Evolutionary conservation across 2,888 invertebrate genomes (phyloP).

Genomic region (Melanostoma scalare): DNA sequence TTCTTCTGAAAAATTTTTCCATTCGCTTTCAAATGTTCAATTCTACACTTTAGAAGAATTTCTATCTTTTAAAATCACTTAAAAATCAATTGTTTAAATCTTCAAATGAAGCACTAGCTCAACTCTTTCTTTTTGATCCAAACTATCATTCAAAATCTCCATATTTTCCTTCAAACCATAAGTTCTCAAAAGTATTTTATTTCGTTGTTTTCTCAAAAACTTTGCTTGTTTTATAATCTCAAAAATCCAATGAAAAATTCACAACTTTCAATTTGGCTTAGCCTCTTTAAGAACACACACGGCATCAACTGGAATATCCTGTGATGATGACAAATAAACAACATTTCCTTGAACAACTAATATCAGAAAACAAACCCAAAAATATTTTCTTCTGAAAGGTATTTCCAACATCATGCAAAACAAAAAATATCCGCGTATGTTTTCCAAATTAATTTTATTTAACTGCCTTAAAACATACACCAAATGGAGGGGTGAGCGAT

Average conservation of each 20-base stretch:
- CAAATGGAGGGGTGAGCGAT: slow-evolving; percentile 53
- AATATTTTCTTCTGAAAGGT: slow-evolving; percentile 64
- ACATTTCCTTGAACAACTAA: slow-evolving; percentile 25
- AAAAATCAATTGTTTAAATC: too few relatives aligned
- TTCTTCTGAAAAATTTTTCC: too few relatives aligned
- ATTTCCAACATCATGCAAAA: slow-evolving; percentile 36
- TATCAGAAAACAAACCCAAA: slow-evolving; percentile 44
- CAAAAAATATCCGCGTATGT: slow-evolving; percentile 47
- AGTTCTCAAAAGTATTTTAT: too few relatives aligned
- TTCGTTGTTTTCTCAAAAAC: too few relatives aligned
- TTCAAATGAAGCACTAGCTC: too few relatives aligned
- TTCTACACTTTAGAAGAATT: too few relatives aligned
- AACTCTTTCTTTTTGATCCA: too few relatives aligned
- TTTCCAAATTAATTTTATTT: slow-evolving; percentile 69
- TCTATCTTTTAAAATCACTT: too few relatives aligned
- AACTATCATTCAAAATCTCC: too few relatives aligned
- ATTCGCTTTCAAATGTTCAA: too few relatives aligned
- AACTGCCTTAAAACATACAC: slow-evolving; percentile 31
- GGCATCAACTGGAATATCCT: slow-evolving; percentile 38
- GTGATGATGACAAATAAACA: slow-evolving; percentile 15
- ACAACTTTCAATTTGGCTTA: slow-evolving; percentile 53
- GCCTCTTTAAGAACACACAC: slow-evolving; percentile 22
- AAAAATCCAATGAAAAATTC: slow-evolving; percentile 67
- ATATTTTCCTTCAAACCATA: too few relatives aligned
- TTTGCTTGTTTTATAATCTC: slow-evolving; percentile 8